A percentile compares a stretch with the other conserved stretches of the same genome.
These are phyloP conservation scores for Hylaeus anthracinus DNA, from an alignment of 1,140 invertebrate species.

Conservation along the genomic window DNA sequence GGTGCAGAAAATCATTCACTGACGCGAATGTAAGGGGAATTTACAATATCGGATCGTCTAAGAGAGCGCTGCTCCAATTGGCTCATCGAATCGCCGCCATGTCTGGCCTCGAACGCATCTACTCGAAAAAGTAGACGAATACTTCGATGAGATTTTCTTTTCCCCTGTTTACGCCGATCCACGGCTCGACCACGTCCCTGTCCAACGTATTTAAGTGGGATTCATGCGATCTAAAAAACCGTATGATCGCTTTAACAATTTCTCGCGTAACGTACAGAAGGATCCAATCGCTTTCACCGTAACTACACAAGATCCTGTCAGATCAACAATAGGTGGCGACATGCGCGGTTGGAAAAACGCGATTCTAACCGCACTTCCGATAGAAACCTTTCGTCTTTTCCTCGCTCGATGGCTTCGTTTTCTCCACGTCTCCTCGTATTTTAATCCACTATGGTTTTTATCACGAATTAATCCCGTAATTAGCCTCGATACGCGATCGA, in stretches of 20 bases:
- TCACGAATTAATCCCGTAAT: not conserved
- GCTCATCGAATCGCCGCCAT: conserved; percentile 67
- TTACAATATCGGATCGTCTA: conserved; percentile 46
- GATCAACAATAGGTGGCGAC: conserved; percentile 72
- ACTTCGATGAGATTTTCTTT: conserved; percentile 10
- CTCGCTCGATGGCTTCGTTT: not conserved
- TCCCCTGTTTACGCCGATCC: not conserved
- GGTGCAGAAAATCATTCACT: conserved; percentile 53
- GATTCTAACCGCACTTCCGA: conserved; percentile 67
- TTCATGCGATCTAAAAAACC: not conserved
- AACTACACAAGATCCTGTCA: conserved; percentile 56
- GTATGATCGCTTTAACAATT: conserved; percentile 15
- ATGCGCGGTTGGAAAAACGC: conserved; percentile 65
- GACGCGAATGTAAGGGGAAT: conserved; percentile 60
- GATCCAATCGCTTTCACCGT: conserved; percentile 73
- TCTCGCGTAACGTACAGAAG: conserved; percentile 43
- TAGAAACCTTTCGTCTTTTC: not conserved
- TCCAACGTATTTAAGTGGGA: not conserved
- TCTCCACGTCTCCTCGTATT: not conserved
- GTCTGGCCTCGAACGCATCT: conserved; percentile 51
- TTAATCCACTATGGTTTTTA: conserved; percentile 3
- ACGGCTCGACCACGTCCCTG: not conserved
- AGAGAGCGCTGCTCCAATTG: conserved; percentile 68
- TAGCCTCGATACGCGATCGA: not conserved
- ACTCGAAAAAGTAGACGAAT: conserved; percentile 14